Conservation (phyloP, 2,888 invertebrate genomes). For the Boloria euphrosyne region DNA sequence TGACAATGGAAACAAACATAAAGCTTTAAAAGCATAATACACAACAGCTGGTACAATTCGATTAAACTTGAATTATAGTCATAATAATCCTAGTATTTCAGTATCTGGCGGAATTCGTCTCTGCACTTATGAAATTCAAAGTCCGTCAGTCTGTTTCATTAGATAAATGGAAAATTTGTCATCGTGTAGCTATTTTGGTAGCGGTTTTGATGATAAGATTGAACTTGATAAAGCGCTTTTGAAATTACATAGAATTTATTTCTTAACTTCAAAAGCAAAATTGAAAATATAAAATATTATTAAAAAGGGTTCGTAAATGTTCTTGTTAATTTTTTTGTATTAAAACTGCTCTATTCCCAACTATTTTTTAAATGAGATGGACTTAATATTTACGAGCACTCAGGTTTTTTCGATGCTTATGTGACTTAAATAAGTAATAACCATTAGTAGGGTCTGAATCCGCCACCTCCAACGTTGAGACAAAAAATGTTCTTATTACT, state of each 20-base stretch:
- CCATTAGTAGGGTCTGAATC: no score
- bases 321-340: no score
- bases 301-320: no score
- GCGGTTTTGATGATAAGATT: conserved; percentile 15
- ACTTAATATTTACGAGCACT: no score
- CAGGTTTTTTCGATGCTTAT: no score
- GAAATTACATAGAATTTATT: conserved; percentile 8
- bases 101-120: conserved; percentile 16
- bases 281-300: neutral
- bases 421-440: no score
- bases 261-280: neutral
- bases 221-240: conserved; percentile 11
- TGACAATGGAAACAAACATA: conserved; percentile 50
- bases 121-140: conserved; percentile 17
- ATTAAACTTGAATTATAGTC: conserved; percentile 57
- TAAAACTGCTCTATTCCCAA: no score
- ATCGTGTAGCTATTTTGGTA: conserved; percentile 12
- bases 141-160: conserved; percentile 18
- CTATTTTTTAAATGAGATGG: no score
- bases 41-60: conserved; percentile 47
- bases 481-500: no score
- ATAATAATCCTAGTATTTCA: conserved; percentile 20
- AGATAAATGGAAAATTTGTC: conserved; percentile 18
- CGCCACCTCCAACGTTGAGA: no score
- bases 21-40: conserved; percentile 46